Conservation (phyloP, 2,888 invertebrate species). For the Paralinhomoeus sp. region DNA sequence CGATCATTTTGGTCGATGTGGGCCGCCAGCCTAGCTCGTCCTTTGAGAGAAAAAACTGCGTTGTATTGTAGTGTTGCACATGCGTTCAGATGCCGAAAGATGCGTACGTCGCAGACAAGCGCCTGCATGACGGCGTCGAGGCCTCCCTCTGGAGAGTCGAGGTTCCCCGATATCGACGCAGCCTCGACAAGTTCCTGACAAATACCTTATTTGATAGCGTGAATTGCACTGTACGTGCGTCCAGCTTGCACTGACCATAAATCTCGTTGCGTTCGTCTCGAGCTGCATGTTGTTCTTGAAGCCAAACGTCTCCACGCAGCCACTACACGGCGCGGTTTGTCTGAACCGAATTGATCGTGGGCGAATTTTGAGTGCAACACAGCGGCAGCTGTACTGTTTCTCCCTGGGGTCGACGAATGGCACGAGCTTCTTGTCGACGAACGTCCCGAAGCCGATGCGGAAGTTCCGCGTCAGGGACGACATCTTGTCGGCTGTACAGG, state of each 20-base stretch:
- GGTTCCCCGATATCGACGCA: conserved; percentile 75
- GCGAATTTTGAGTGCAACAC: not conserved
- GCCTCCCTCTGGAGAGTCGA: conserved; percentile 94
- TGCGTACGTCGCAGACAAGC: conserved; percentile 42
- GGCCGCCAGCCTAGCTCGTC: conserved; percentile 80
- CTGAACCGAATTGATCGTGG: conserved; percentile 11
- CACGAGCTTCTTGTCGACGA: conserved; percentile 77
- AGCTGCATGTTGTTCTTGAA: not conserved
- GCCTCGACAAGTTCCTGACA: conserved; percentile 37
- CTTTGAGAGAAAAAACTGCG: conserved; percentile 4
- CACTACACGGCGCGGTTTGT: conserved; percentile 45
- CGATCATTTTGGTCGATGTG: conserved; percentile 66
- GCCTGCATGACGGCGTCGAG: conserved; percentile 99
- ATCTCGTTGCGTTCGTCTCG: not conserved
- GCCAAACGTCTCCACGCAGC: conserved; percentile 68
- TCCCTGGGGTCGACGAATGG: conserved; percentile 79
- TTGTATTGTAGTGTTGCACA: not conserved
- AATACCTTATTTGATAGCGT: not conserved
- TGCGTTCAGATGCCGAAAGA: not conserved
- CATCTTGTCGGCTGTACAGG: conserved; percentile 39
- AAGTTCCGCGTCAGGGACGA: conserved; percentile 72
- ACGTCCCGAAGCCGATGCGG: conserved; percentile 40
- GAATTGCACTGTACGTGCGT: not conserved
- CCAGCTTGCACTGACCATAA: not conserved
- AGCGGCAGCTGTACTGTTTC: conserved; percentile 34